Percentiles rank a stretch among this genome's conserved stretches.
Evolutionary conservation across 2,113 vertebrate genomes (phyloP).

Genomic region (Sphyrna mokarran): DNA sequence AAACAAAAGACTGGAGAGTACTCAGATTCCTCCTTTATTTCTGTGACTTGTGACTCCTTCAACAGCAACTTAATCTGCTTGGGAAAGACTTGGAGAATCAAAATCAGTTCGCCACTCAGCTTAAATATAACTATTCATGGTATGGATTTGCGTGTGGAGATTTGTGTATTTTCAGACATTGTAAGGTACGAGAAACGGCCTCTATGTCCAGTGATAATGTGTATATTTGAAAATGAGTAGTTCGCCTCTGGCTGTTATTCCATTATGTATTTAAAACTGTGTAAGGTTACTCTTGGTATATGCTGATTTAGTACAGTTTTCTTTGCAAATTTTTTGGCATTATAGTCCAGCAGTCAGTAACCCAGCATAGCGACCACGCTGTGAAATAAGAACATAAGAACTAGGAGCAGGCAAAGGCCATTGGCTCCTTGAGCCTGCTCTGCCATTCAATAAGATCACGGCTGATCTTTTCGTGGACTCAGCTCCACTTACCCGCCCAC

Average conservation of each 20-base stretch:
- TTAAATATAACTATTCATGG: background rate
- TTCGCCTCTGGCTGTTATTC: background rate
- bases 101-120: background rate
- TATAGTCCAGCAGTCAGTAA: background rate
- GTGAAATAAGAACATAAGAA: no score
- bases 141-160: background rate
- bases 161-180: background rate
- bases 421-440: no score
- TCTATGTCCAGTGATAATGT: background rate
- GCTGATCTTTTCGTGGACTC: no score
- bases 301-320: background rate
- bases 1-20: background rate
- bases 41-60: background rate
- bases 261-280: background rate
- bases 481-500: no score
- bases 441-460: no score
- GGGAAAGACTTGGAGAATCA: background rate
- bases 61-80: background rate
- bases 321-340: background rate
- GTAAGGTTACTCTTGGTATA: background rate
- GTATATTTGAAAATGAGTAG: background rate
- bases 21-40: background rate
- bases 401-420: no score
- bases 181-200: conserved; percentile 5
- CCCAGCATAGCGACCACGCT: background rate